Evolutionary conservation across 2,888 invertebrate species (phyloP).

Genomic region (Drosophila cracens): DNA sequence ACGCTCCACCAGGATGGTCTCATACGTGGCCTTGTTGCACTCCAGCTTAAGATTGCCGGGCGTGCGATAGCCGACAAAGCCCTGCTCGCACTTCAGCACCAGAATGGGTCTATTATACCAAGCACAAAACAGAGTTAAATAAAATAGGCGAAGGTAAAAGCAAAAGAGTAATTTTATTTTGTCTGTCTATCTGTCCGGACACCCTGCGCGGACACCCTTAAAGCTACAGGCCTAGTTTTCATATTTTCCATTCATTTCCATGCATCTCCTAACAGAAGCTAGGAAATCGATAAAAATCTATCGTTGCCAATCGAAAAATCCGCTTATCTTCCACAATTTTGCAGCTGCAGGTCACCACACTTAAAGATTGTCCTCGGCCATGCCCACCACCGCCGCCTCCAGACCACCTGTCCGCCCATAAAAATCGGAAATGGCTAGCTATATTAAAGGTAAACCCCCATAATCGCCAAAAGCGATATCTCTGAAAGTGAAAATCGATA

Average conservation of each 20-base stretch:
- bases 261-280: too few species aligned
- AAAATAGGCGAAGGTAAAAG: background rate
- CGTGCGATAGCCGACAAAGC: constrained; percentile 96
- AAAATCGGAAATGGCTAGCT: background rate
- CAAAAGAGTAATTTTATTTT: background rate
- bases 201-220: background rate
- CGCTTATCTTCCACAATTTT: too few species aligned
- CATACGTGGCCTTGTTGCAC: constrained; percentile 97
- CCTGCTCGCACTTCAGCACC: constrained; percentile 97
- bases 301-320: background rate
- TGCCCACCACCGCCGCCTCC: too few species aligned
- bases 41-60: constrained; percentile 92
- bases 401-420: too few species aligned
- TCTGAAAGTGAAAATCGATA: background rate
- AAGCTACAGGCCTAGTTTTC: background rate
- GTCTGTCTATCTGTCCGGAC: background rate
- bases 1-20: constrained; percentile 95
- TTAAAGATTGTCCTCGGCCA: too few species aligned
- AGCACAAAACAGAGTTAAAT: background rate
- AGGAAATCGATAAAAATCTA: background rate
- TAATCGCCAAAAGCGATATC: background rate
- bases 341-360: background rate
- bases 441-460: background rate
- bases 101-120: constrained; percentile 90
- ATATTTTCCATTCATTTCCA: too few species aligned